Percentiles rank a stretch among this genome's conserved stretches.
Conservation (phyloP, 1,140 invertebrate genomes). For the Watersipora subatra region DNA sequence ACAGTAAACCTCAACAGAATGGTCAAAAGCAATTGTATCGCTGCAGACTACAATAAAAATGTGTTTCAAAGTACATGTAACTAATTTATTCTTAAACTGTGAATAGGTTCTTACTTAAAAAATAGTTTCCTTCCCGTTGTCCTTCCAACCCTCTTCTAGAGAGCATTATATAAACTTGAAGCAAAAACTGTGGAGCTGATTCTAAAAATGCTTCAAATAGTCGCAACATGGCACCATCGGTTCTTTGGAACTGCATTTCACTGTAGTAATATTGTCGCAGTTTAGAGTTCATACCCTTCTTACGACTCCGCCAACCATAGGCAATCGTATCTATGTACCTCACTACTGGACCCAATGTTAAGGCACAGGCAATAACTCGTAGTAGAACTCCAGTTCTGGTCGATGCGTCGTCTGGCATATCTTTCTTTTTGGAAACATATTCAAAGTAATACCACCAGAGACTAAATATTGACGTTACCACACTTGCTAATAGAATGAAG, state of each 20-base stretch:
- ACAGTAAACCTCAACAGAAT: too few relatives aligned
- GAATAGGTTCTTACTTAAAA: background rate
- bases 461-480: background rate
- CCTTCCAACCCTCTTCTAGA: background rate
- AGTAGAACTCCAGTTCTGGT: background rate
- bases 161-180: background rate
- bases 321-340: background rate
- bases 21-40: too few relatives aligned
- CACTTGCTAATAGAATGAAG: background rate
- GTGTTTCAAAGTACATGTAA: too few relatives aligned
- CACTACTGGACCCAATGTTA: background rate
- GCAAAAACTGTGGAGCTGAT: background rate
- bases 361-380: background rate
- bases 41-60: too few relatives aligned
- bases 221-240: background rate
- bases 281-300: background rate
- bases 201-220: constrained; percentile 1
- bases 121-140: background rate
- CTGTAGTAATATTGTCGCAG: background rate
- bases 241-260: background rate
- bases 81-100: too few relatives aligned
- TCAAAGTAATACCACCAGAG: background rate
- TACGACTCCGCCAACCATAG: background rate
- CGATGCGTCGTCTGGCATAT: background rate
- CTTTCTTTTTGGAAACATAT: background rate